A percentile compares a stretch with the other conserved stretches of the same genome.
Conservation (phyloP, 1,140 invertebrate genomes). For the Dendroctonus ponderosae region DNA sequence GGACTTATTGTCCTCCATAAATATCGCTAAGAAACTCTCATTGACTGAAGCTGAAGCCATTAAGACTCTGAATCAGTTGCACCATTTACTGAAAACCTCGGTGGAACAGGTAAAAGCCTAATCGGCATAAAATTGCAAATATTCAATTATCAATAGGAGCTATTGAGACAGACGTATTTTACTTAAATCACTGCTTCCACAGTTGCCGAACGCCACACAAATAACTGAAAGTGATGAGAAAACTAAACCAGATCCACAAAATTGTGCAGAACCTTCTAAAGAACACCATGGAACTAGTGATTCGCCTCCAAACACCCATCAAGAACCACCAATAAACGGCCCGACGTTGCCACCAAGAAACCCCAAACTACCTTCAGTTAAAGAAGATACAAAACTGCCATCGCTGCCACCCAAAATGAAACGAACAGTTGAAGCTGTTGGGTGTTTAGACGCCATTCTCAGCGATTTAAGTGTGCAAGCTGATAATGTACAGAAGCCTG, state of each 20-base stretch:
- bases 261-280: no score
- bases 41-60: conserved; percentile 26
- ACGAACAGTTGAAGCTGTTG: neutral
- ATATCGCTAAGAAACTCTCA: conserved; percentile 25
- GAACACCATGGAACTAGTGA: no score
- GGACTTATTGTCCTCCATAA: conserved; percentile 5
- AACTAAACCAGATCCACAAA: no score
- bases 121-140: neutral
- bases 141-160: no score
- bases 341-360: conserved; percentile 12
- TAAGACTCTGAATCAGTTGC: conserved; percentile 35
- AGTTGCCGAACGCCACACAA: no score
- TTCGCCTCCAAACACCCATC: no score
- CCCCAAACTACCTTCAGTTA: neutral
- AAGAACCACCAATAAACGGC: no score
- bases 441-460: conserved; percentile 3
- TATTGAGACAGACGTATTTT: neutral
- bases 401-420: conserved; percentile 9
- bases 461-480: conserved; percentile 1
- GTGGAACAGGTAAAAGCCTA: neutral
- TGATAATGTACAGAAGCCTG: neutral
- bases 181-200: conserved; percentile 8
- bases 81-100: conserved; percentile 28
- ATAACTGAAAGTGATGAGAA: no score
- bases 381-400: neutral